phyloP scores from a whole-genome alignment of 2,113 vertebrate genomes.

The Pelecanoides urinatrix region DNA sequence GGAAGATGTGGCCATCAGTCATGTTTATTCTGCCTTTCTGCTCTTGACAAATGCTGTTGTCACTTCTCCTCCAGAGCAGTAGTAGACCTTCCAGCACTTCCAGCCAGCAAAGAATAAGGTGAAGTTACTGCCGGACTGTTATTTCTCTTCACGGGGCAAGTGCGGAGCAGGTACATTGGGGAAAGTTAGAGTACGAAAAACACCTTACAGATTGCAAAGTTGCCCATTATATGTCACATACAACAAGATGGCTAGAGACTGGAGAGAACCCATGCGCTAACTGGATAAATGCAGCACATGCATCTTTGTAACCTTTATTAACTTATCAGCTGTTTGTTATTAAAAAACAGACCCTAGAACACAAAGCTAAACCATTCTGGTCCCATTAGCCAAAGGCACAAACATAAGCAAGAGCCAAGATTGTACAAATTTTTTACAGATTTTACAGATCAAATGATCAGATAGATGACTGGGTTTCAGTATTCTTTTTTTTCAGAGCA shows the following conservation, averaged over 20 bases:
- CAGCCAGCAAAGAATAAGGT: background rate
- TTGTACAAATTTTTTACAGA: background rate
- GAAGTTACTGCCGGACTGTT: background rate
- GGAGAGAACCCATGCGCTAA: background rate
- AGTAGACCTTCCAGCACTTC: background rate
- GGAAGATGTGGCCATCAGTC: background rate
- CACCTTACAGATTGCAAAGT: background rate
- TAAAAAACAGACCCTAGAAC: background rate
- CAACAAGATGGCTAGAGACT: background rate
- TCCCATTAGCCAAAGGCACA: background rate
- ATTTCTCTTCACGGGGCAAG: background rate
- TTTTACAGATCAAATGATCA: background rate
- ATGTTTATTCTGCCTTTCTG: background rate
- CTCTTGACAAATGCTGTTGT: background rate
- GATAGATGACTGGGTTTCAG: background rate
- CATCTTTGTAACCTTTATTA: background rate
- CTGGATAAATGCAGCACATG: background rate
- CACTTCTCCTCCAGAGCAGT: background rate
- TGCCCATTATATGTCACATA: background rate
- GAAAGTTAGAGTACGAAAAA: fast-evolving
- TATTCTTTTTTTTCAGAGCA: background rate
- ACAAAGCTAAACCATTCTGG: background rate
- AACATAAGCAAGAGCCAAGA: background rate
- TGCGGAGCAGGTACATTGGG: background rate
- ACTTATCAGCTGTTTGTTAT: background rate